phyloP scores from a whole-genome alignment of 2,797 vertebrate genomes.

The Sandelia bainsii region DNA sequence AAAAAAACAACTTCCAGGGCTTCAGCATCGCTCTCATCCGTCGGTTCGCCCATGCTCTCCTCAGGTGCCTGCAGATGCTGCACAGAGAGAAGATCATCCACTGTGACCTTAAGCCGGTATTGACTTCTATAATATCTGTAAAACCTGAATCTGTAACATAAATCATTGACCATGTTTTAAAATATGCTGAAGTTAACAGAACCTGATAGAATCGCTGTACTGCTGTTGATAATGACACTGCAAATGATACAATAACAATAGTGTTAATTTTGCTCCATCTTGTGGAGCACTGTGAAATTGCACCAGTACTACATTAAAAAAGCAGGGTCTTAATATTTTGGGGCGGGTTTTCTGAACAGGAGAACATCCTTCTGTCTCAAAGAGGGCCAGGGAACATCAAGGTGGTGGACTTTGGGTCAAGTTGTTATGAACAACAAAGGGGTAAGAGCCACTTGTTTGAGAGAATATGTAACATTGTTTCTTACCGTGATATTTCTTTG shows the following conservation, averaged over 20 bases:
- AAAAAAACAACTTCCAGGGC: slow-evolving; percentile 96
- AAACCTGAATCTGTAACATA: not conserved
- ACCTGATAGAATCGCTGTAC: not conserved
- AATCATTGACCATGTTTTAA: not conserved
- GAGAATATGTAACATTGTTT: not conserved
- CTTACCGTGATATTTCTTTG: not conserved
- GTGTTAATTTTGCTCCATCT: slow-evolving; percentile 45
- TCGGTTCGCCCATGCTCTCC: slow-evolving; percentile 90
- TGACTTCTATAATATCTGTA: slow-evolving; percentile 15
- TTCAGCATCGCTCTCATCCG: slow-evolving; percentile 92
- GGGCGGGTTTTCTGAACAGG: slow-evolving; percentile 76
- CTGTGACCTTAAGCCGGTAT: slow-evolving; percentile 96
- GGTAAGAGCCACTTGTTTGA: slow-evolving; percentile 75
- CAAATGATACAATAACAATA: no score
- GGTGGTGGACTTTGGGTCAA: slow-evolving; percentile 97
- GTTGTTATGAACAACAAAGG: slow-evolving; percentile 95
- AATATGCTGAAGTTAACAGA: not conserved
- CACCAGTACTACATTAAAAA: not conserved
- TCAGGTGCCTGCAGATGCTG: slow-evolving; percentile 94
- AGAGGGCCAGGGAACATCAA: slow-evolving; percentile 93
- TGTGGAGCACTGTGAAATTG: slow-evolving; percentile 31
- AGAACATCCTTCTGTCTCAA: slow-evolving; percentile 93
- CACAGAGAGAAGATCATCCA: slow-evolving; percentile 94
- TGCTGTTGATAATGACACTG: not conserved
- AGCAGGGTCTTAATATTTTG: not conserved